Base-by-base conservation (phyloP, 64 coral and sea anemone species). In the Montipora efflorescens region DNA sequence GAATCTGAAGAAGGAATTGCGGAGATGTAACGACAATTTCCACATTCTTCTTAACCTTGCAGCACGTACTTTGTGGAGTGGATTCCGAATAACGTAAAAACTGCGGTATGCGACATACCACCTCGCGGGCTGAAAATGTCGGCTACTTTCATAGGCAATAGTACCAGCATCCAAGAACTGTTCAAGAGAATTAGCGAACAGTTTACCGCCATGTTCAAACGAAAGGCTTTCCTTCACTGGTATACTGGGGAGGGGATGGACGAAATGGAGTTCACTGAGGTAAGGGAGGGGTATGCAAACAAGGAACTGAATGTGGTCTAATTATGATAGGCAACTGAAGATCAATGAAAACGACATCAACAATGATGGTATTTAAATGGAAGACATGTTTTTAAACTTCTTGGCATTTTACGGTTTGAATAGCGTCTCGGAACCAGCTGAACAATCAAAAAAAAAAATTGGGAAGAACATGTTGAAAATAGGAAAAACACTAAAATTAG, bases 101-200 rank as follows among this genome's bases (percentile, higher is more conserved):
- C 91, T 53, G 91, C 91, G 47, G 91, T 59, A 3, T 93, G 91
- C 12, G 91, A 93, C 68, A 93, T 93, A 46, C 91, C 91, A 23
- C 91, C 91, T 66, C 91, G 91, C 62, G 91, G 91, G 19, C 91
- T 93, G n/a, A 93, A 93, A 75, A 93, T 93, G 91, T 93, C 91
- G 28, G 91, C 76, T 4, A 93, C 91, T 0, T 93, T 93, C n/a
- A 87, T 93, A 20, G 91, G 91, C 15, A 93, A 93, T 43, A 87
- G 81, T 25, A 93, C 91, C 22, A 78, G 70, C 70, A 93, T 93
- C 70, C 91, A 93, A 87, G 91, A 93, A 22, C 55, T 93, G 28
- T 93, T 93, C 74, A 93, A 87, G 58, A 28, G 91, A 77, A 93
- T 93, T 5, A 80, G 76, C 3, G 91, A 93, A n/a, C 91, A 93